Evolutionary conservation across 1,140 invertebrate genomes (phyloP), one percentile per base, ranked within the genome.

Genomic region (Procambarus virginalis): DNA sequence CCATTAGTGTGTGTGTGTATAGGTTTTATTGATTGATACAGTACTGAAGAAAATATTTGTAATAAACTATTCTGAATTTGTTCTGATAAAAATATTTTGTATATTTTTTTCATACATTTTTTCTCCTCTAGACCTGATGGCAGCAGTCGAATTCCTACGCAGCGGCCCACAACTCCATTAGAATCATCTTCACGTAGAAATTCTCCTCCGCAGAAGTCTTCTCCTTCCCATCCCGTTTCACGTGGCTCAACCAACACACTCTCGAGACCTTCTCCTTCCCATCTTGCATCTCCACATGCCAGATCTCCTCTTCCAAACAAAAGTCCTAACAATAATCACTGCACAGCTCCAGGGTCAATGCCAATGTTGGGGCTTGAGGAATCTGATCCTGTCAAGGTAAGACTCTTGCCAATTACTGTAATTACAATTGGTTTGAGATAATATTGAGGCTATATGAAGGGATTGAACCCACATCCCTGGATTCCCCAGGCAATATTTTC

Each of bases 211-310:
- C 93, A 92, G 75, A 92, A 92, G 64, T 68, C 86, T 20, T 84
- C 86, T 4, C 88, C 86, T 8, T 93, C 93, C 70, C 86, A 82
- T 91, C 92, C 20, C 51, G 75, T 76, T 2, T 86, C 87, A 3
- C 76, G 87, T 58, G 90, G 76, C 77, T 86, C 60, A 75, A 82
- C 76, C 84, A 92, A 22, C 78, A 70, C 49, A 75, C 80, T 76
- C 70, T 82, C 90, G 17, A 58, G 84, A 82, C 80, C 90, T 46
- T 76, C 91, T 17, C 84, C 84, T 78, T 81, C 92, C 85, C 34
- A 92, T 91, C 86, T 91, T 86, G 90, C 89, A 70, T 95, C 96
- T 3, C 94, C 96, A 77, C 96, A 96, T 84, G 49, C 91, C 2
- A 82, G 84, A 45, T 91, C 90, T 34, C 91, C 91, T 17, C 34